phyloP scores from a whole-genome alignment of 2,888 invertebrate genomes.

The Cataglyphis altisquamis region DNA sequence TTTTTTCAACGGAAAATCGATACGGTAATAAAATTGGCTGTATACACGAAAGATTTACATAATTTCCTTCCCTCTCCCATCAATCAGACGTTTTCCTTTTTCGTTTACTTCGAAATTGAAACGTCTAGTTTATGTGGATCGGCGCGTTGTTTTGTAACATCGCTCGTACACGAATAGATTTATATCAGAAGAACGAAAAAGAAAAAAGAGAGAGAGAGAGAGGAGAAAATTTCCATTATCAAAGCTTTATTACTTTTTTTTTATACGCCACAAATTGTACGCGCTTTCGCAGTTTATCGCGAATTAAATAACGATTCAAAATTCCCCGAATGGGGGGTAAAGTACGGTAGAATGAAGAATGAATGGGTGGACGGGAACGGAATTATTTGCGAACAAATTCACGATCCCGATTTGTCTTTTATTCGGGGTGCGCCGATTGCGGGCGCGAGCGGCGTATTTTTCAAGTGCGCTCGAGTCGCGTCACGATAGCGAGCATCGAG shows the following conservation, averaged over 20 bases:
- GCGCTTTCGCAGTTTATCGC: not conserved
- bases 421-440: conserved; percentile 25
- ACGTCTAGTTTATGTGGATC: not conserved
- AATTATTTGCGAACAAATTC: conserved; percentile 37
- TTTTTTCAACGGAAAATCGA: conserved; percentile 5
- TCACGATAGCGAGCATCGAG: conserved; percentile 9
- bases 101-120: not conserved
- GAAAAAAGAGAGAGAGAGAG: not conserved
- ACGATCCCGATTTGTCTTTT: conserved; percentile 34
- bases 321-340: not conserved
- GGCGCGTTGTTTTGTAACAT: not conserved
- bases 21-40: not conserved
- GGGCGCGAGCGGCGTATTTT: conserved; percentile 17
- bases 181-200: conserved; percentile 2
- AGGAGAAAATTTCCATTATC: conserved; percentile 5
- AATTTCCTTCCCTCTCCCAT: not conserved
- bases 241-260: conserved; percentile 5
- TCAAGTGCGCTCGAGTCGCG: conserved; percentile 25
- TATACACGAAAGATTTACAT: conserved; percentile 11
- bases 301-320: conserved; percentile 38
- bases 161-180: conserved; percentile 5
- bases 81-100: not conserved
- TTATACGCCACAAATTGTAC: not conserved
- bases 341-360: not conserved
- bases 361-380: not conserved